Percentiles rank a stretch among this genome's conserved stretches.
phyloP scores from a whole-genome alignment of 1,140 invertebrate genomes.

The Reticulitermes speratus region DNA sequence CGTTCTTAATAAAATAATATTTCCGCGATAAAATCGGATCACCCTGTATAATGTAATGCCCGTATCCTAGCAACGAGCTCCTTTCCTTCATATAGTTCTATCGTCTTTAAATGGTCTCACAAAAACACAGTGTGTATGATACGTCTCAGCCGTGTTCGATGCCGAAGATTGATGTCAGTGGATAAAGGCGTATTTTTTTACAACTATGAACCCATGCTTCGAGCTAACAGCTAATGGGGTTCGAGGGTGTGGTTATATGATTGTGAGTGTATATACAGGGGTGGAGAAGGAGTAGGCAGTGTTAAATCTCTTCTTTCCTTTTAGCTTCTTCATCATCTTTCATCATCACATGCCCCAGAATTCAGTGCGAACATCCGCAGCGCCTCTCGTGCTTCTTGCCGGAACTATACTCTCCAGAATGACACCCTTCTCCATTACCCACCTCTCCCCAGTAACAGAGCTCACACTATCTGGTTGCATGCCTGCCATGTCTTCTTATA shows the following conservation, averaged over 20 bases:
- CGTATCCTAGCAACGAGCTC: too few relatives aligned
- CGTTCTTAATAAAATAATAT: too few relatives aligned
- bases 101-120: neutral
- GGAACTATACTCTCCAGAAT: neutral
- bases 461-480: neutral
- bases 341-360: constrained; percentile 13
- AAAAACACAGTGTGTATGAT: constrained; percentile 3
- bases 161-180: constrained; percentile 3
- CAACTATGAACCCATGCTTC: constrained; percentile 2
- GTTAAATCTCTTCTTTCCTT: constrained; percentile 8
- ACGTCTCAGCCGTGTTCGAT: neutral
- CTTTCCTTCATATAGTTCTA: too few relatives aligned
- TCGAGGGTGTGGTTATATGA: constrained; percentile 14
- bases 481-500: too few relatives aligned
- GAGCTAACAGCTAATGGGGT: constrained; percentile 17
- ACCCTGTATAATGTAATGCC: too few relatives aligned
- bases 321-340: constrained; percentile 16
- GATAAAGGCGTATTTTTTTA: constrained; percentile 10
- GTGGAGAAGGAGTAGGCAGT: neutral
- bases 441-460: neutral
- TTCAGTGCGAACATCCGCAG: neutral
- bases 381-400: neutral
- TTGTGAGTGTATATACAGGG: neutral
- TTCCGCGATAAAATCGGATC: too few relatives aligned
- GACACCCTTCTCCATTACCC: neutral